A percentile compares a stretch with the other conserved stretches of the same genome.
Conservation (phyloP, 2,113 vertebrate species). For the Acrocephalus kingi region DNA sequence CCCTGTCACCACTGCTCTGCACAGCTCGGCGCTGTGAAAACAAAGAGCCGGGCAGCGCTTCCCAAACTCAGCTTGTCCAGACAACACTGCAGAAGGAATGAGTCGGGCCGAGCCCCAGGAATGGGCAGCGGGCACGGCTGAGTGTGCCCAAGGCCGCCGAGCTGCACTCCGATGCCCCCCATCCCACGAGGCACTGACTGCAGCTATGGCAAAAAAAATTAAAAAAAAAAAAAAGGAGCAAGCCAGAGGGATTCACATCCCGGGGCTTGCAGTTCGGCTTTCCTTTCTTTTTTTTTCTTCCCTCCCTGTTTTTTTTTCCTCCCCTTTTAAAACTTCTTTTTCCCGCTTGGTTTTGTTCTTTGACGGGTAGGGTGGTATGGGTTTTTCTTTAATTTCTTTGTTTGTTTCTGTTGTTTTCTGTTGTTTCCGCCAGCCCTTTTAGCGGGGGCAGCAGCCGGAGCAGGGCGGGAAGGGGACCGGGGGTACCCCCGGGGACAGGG, state of each 20-base stretch:
- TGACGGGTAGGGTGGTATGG: background rate
- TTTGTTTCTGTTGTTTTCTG: background rate
- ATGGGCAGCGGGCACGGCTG: background rate
- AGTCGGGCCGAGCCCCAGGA: background rate
- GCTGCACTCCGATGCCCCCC: background rate
- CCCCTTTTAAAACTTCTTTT: background rate
- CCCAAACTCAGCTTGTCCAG: background rate
- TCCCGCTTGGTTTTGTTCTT: background rate
- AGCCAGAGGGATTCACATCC: background rate
- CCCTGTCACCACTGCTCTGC: background rate
- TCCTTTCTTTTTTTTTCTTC: fast-evolving
- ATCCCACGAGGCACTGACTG: background rate
- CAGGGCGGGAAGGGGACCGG: background rate
- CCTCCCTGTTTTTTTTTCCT: background rate
- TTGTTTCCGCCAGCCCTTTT: too few relatives aligned
- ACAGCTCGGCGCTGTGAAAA: background rate
- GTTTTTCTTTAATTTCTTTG: background rate
- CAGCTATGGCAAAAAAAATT: background rate
- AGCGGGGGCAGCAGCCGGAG: background rate
- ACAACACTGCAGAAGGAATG: background rate
- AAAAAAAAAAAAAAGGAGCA: background rate
- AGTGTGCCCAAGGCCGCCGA: background rate
- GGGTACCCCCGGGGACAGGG: background rate
- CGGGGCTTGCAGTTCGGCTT: background rate
- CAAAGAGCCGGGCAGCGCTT: background rate